Evolutionary conservation across 92 coral and sea anemone species (phyloP).

Genomic region (Palythoa grandiflora): DNA sequence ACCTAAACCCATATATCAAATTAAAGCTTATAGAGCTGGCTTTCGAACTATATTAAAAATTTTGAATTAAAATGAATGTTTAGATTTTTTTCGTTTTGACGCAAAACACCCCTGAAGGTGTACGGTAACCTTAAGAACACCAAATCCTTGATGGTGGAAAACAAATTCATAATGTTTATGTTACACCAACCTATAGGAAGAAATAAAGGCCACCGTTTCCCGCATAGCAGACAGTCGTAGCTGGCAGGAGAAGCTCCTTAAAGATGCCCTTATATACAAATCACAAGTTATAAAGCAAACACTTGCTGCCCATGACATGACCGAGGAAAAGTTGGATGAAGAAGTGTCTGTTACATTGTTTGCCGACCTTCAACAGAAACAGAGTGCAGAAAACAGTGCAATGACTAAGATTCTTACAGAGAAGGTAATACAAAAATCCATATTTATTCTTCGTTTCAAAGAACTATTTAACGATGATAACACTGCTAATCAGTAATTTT

Average conservation of each 20-base stretch:
- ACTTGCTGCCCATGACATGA: constrained; percentile 69
- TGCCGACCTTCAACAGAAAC: constrained; percentile 96
- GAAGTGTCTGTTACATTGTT: constrained; percentile 84
- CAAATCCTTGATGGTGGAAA: too few species aligned
- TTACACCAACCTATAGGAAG: constrained; percentile 68
- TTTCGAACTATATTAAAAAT: too few species aligned
- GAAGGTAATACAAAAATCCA: constrained; percentile 62
- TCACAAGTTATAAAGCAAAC: constrained; percentile 74
- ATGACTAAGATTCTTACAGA: constrained; percentile 82
- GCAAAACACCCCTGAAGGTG: too few species aligned
- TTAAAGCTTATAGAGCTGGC: too few species aligned
- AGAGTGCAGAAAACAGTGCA: constrained; percentile 83
- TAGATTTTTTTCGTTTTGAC: too few species aligned
- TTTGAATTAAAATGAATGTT: too few species aligned
- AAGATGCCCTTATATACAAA: constrained; percentile 82
- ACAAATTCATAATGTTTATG: not conserved
- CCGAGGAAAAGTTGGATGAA: constrained; percentile 76
- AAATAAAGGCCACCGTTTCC: constrained; percentile 70
- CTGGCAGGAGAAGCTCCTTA: constrained; percentile 76
- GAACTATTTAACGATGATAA: not conserved
- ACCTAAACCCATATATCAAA: too few species aligned
- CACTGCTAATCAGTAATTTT: not conserved
- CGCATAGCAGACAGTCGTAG: constrained; percentile 87
- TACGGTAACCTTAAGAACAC: not conserved
- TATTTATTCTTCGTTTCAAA: not conserved